These are phyloP conservation scores for Hylia prasina DNA, from an alignment of 2,113 vertebrate species.

Conservation along the genomic window DNA sequence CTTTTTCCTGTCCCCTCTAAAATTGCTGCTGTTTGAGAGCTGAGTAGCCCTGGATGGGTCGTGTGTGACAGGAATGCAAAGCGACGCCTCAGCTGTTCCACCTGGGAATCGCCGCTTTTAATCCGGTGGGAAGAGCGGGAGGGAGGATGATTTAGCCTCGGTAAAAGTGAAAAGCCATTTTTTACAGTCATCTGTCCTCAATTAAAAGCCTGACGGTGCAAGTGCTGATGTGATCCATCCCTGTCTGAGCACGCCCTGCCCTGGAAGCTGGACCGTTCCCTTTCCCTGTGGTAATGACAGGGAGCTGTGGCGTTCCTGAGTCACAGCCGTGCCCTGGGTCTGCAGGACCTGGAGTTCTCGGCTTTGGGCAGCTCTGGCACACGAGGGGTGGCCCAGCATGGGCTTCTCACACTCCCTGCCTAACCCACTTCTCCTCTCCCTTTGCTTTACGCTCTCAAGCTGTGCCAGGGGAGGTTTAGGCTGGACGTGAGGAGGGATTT, in stretches of 20 bases:
- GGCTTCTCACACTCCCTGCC: background rate
- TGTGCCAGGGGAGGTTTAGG: background rate
- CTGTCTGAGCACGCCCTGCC: background rate
- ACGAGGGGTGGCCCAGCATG: background rate
- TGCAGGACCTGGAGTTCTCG: fast-evolving
- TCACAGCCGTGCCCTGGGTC: background rate
- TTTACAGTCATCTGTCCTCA: background rate
- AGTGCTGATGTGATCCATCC: background rate
- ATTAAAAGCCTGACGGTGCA: background rate
- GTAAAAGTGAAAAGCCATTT: background rate
- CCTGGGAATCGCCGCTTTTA: background rate
- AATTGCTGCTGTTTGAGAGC: background rate
- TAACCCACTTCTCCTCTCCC: background rate
- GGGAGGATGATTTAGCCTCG: background rate
- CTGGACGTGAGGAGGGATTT: background rate
- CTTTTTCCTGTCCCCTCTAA: background rate
- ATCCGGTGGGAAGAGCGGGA: fast-evolving
- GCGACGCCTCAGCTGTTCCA: background rate
- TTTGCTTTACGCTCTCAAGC: background rate
- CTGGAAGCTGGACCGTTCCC: background rate
- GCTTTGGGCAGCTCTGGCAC: background rate
- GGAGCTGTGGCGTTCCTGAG: fast-evolving
- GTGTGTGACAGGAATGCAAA: slow-evolving; percentile 16
- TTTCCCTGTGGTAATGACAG: fast-evolving
- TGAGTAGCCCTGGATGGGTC: background rate